Evolutionary conservation across 2,113 vertebrate species (phyloP), one percentile per base, ranked within the genome.

Genomic region (Acrocephalus arundinaceus): DNA sequence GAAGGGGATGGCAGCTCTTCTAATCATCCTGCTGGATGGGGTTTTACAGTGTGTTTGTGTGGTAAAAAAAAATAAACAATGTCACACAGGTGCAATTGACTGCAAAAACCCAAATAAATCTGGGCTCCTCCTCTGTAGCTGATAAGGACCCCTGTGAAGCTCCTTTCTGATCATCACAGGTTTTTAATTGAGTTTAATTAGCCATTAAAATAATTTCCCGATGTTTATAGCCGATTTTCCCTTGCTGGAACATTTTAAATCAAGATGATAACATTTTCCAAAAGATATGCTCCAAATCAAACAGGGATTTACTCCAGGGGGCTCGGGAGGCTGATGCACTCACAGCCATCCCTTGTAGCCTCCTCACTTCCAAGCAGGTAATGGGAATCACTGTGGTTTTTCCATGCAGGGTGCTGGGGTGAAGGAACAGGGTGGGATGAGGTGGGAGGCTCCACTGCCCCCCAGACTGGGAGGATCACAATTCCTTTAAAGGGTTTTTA

Each of bases 141-240:
- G 30, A 84, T 90, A 74, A 91, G 78, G 57, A 90, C 84, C 62
- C 81, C 93, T 85, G 71, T 7, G 9, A 91, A 85, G 87, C 41
- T 84, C 45, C 52, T 46, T 81, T 88, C 39, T 90, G 83, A 75
- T 80, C 12, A 28, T 65, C 33, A 71, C 2, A 57, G 30, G 22
- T 37, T 96, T 96, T 89, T 84, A 58, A 94, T 73, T 93, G 52
- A 83, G 30, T 73, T 91, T 94, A 84, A 97, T 96, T 95, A 93
- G 55, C 67, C 68, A 68, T 58, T 80, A 46, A 79, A 93, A 83
- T 55, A 77, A 59, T 87, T 88, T 96, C 77, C 84, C 7, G 2
- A 58, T 5, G 0, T 62, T 91, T 48, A 61, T 22, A n/a, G 41
- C 27, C 3, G 14, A 9, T 87, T 95, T 94, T 77, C 24, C 82